A percentile compares a stretch with the other conserved stretches of the same genome.
phyloP scores from a whole-genome alignment of 2,888 invertebrate genomes.

The Calephelis perditalis region DNA sequence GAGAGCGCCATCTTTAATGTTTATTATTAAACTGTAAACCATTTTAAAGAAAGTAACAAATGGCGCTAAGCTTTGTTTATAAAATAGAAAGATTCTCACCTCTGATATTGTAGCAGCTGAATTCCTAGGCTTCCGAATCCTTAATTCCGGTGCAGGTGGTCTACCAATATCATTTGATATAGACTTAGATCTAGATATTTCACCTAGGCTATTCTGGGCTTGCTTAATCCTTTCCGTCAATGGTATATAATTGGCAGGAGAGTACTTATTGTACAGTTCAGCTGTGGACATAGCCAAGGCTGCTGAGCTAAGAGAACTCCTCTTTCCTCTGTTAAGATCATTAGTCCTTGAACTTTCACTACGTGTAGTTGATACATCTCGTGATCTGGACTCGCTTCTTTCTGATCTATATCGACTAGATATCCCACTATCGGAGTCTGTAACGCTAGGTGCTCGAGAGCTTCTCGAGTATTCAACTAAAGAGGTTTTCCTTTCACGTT shows the following conservation, averaged over 20 bases:
- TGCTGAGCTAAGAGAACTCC: slow-evolving; percentile 68
- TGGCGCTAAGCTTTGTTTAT: slow-evolving; percentile 9
- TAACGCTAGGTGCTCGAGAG: slow-evolving; percentile 63
- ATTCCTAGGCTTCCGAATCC: slow-evolving; percentile 53
- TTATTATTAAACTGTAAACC: neutral
- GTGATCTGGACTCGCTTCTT: slow-evolving; percentile 72
- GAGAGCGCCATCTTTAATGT: neutral
- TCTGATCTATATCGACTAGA: slow-evolving; percentile 55
- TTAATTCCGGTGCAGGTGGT: slow-evolving; percentile 58
- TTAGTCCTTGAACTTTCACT: slow-evolving; percentile 73
- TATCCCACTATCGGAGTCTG: slow-evolving; percentile 68
- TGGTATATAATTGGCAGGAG: slow-evolving; percentile 85
- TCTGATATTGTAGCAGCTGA: slow-evolving; percentile 60
- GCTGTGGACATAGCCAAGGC: slow-evolving; percentile 79
- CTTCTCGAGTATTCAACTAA: slow-evolving; percentile 56
- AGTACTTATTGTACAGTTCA: slow-evolving; percentile 86
- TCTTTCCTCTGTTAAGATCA: slow-evolving; percentile 55
- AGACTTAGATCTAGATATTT: slow-evolving; percentile 74
- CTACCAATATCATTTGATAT: slow-evolving; percentile 79
- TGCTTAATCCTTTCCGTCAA: slow-evolving; percentile 63
- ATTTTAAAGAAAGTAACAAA: neutral
- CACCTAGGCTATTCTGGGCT: slow-evolving; percentile 52
- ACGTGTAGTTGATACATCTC: slow-evolving; percentile 74
- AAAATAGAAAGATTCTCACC: slow-evolving; percentile 37
- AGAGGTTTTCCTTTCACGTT: slow-evolving; percentile 59